Conservation (phyloP, 2,113 vertebrate species). For the Microtus ochrogaster region DNA sequence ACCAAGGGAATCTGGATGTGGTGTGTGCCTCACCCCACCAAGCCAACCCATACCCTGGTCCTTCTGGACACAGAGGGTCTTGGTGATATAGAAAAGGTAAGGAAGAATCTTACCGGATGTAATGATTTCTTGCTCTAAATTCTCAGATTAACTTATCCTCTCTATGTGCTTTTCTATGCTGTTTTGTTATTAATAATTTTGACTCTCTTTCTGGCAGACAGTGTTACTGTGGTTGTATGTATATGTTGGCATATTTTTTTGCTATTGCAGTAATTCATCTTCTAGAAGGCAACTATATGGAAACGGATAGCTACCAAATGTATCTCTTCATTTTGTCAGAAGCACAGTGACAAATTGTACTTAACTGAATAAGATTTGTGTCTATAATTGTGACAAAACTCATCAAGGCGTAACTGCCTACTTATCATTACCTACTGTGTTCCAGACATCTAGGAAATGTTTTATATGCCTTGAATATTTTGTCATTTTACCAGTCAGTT, state of each 20-base stretch:
- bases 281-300: background rate
- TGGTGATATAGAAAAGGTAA: conserved; percentile 82
- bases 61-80: conserved; percentile 84
- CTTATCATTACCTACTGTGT: background rate
- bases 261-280: background rate
- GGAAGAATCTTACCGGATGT: background rate
- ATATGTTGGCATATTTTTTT: background rate
- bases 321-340: background rate
- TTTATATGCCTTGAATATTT: background rate
- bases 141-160: background rate
- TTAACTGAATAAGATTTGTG: background rate
- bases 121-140: background rate
- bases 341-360: background rate
- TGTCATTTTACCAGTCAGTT: background rate
- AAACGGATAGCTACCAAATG: background rate
- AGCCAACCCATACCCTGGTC: conserved; percentile 71
- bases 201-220: background rate
- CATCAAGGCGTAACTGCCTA: background rate
- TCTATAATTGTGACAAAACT: background rate
- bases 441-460: background rate
- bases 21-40: conserved; percentile 79
- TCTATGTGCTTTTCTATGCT: background rate
- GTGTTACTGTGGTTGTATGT: background rate
- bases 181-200: background rate
- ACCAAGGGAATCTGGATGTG: conserved; percentile 87